Evolutionary conservation across 1,140 invertebrate species (phyloP).

Genomic region (Atta cephalotes): DNA sequence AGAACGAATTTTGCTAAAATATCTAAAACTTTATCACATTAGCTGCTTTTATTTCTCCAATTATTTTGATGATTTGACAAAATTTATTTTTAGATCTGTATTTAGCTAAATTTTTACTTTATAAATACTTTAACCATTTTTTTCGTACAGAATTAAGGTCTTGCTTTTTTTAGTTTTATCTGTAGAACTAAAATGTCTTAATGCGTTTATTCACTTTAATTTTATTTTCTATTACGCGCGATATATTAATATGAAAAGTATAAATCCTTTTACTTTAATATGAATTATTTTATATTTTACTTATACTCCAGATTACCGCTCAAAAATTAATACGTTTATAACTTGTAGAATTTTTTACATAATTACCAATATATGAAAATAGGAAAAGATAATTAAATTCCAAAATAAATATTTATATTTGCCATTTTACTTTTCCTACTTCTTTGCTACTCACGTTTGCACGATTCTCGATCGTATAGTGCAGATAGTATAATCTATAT

Average conservation of each 20-base stretch:
- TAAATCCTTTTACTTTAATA: background rate
- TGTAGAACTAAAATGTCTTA: background rate
- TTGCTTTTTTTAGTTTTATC: background rate
- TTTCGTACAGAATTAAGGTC: background rate
- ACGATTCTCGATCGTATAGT: background rate
- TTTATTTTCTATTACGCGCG: background rate
- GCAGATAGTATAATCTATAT: background rate
- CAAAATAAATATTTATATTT: conserved; percentile 14
- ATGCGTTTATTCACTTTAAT: background rate
- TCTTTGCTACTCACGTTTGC: background rate
- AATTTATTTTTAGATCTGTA: no score
- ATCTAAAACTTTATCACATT: no score
- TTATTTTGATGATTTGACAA: no score
- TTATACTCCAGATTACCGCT: background rate
- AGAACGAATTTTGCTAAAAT: no score
- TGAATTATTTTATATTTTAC: background rate
- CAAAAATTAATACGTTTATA: background rate
- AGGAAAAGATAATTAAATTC: background rate
- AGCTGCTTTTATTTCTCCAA: no score
- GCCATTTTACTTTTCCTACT: background rate
- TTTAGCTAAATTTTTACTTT: no score
- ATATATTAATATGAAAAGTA: background rate
- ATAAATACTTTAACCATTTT: no score
- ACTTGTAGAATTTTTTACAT: background rate
- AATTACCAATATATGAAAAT: background rate